Evolutionary conservation across 2,113 vertebrate genomes (phyloP).

Genomic region (Clarias magur): DNA sequence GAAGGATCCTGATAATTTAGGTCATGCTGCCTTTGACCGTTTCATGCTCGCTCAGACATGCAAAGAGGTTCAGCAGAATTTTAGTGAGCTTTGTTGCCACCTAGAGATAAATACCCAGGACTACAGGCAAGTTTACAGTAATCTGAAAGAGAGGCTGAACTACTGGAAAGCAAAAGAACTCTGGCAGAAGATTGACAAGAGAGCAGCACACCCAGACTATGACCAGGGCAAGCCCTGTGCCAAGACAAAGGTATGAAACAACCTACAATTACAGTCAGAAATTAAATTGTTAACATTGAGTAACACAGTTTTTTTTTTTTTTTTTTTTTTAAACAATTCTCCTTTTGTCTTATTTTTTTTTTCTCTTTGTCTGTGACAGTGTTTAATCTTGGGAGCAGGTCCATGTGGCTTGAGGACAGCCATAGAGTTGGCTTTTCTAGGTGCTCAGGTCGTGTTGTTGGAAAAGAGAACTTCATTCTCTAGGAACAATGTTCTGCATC

Average conservation of each 20-base stretch:
- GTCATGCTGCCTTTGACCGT: constrained; percentile 80
- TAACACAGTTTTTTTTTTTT: background rate
- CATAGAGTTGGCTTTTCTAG: constrained; percentile 87
- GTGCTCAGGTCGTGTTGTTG: constrained; percentile 84
- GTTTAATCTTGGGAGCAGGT: constrained; percentile 88
- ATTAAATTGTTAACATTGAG: background rate
- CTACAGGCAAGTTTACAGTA: constrained; percentile 76
- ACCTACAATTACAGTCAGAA: background rate
- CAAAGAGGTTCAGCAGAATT: constrained; percentile 79
- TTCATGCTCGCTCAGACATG: constrained; percentile 80
- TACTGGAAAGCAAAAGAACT: constrained; percentile 93
- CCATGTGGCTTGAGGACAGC: constrained; percentile 89
- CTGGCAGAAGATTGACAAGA: constrained; percentile 91
- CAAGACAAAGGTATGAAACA: constrained; percentile 80
- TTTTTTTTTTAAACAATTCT: too few relatives aligned
- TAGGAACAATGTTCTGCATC: constrained; percentile 95
- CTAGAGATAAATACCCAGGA: constrained; percentile 76
- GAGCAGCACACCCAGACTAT: constrained; percentile 80
- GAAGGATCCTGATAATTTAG: constrained; percentile 65
- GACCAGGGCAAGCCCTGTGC: constrained; percentile 81
- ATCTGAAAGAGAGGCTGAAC: constrained; percentile 85
- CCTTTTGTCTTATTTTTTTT: background rate
- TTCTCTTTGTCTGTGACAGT: constrained; percentile 67
- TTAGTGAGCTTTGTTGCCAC: constrained; percentile 75
- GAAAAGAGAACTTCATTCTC: constrained; percentile 87